Percentiles rank a stretch among this genome's conserved stretches.
Conservation (phyloP, 2,113 vertebrate species). For the Cercopithecus mona region DNA sequence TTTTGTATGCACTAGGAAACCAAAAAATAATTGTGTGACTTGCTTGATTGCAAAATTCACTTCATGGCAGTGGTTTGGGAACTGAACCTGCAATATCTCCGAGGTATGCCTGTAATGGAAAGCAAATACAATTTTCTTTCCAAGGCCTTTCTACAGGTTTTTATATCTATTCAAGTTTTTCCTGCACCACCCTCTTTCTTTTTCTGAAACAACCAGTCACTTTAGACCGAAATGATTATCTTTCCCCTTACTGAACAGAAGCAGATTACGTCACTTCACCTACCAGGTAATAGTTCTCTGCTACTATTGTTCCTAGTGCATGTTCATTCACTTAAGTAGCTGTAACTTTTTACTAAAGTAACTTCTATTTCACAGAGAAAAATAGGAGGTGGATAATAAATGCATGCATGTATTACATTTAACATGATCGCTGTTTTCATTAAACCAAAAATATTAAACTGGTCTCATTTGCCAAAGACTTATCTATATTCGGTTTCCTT, state of each 20-base stretch:
- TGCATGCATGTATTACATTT: background rate
- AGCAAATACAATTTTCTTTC: background rate
- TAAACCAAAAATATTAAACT: conserved; percentile 51
- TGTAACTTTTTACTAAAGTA: background rate
- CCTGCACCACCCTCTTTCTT: background rate
- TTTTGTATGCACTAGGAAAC: background rate
- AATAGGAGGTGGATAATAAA: background rate
- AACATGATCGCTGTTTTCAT: conserved; percentile 28
- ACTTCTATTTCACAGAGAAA: background rate
- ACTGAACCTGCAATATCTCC: background rate
- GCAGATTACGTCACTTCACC: background rate
- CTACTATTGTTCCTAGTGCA: background rate
- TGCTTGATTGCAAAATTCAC: background rate
- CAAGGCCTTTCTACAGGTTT: background rate
- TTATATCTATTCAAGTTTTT: background rate
- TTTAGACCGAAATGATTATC: background rate
- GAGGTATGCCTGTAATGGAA: background rate
- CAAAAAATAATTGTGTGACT: background rate
- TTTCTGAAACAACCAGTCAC: background rate
- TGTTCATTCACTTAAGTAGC: background rate
- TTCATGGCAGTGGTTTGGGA: background rate
- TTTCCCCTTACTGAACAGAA: background rate
- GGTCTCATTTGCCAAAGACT: background rate
- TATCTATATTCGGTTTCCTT: background rate
- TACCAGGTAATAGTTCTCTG: background rate